Evolutionary conservation across 2,797 vertebrate genomes (phyloP).

Genomic region (Streptopelia turtur): DNA sequence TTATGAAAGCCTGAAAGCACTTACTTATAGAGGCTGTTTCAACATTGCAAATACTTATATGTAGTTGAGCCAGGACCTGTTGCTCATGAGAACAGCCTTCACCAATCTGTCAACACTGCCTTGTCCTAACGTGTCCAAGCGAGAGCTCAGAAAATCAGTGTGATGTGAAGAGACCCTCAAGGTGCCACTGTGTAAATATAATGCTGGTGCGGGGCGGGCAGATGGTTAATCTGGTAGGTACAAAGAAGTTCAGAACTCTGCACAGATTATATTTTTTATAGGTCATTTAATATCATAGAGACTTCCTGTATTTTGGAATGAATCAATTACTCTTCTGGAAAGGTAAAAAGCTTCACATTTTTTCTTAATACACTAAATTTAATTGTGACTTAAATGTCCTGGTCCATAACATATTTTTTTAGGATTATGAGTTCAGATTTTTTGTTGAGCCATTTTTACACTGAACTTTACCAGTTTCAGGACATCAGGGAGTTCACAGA

Average conservation of each 20-base stretch:
- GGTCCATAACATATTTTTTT: not conserved
- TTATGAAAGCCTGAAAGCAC: constrained; percentile 54
- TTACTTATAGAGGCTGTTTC: constrained; percentile 53
- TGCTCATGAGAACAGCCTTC: constrained; percentile 32
- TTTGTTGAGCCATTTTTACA: not conserved
- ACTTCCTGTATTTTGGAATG: not conserved
- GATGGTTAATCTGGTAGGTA: not conserved
- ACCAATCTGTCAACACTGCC: constrained; percentile 25
- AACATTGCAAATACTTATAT: constrained; percentile 11
- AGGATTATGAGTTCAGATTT: not conserved
- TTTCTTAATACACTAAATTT: not conserved
- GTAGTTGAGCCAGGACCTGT: constrained; percentile 10
- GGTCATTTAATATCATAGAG: not conserved
- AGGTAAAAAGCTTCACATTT: not conserved
- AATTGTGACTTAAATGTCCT: not conserved
- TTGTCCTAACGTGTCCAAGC: not conserved
- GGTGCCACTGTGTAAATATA: not conserved
- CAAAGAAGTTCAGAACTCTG: not conserved
- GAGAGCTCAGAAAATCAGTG: constrained; percentile 3
- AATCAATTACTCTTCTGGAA: not conserved
- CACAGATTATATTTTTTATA: not conserved
- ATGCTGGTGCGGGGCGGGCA: not conserved
- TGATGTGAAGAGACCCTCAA: not conserved
- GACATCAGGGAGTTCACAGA: not conserved
- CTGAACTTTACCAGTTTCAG: not conserved